These are phyloP conservation scores for Dynastes maya DNA, from an alignment of 2,888 invertebrate genomes.

Conservation along the genomic window DNA sequence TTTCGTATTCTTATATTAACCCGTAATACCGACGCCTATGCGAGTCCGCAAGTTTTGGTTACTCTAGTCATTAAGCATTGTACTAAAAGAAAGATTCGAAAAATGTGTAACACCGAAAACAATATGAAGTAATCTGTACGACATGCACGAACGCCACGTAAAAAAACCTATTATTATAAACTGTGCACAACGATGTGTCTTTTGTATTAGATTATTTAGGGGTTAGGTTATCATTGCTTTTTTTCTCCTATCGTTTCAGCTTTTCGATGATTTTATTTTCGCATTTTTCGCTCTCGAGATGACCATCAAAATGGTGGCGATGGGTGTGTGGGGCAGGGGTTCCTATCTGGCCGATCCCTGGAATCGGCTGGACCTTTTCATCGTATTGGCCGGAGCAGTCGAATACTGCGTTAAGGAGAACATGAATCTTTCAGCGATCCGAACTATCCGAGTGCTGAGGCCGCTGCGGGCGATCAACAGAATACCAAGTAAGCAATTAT, in stretches of 20 bases:
- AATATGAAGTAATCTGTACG: too few species aligned
- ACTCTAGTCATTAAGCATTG: too few species aligned
- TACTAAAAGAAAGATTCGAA: too few species aligned
- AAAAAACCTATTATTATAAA: too few species aligned
- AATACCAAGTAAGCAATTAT: conserved; percentile 93
- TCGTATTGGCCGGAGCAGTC: conserved; percentile 93
- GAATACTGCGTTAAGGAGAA: conserved; percentile 96
- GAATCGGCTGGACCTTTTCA: conserved; percentile 99
- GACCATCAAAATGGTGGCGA: conserved; percentile 98
- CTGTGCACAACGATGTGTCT: too few species aligned
- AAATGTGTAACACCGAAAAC: too few species aligned
- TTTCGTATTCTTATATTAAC: too few species aligned
- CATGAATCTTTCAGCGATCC: conserved; percentile 97
- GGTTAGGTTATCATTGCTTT: not conserved
- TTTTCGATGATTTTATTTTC: conserved; percentile 99
- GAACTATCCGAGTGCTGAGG: conserved; percentile 97
- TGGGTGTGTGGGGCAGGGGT: conserved; percentile 95
- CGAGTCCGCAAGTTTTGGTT: too few species aligned
- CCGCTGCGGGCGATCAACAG: conserved; percentile 99
- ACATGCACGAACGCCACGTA: too few species aligned
- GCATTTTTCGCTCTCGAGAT: conserved; percentile 98
- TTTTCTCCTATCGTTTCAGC: conserved; percentile 73
- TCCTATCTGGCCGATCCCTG: conserved; percentile 98
- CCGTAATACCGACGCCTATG: too few species aligned
- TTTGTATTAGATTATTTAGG: too few species aligned